Base-by-base conservation (phyloP, 2,113 vertebrate genomes). In the Archilochus colubris region DNA sequence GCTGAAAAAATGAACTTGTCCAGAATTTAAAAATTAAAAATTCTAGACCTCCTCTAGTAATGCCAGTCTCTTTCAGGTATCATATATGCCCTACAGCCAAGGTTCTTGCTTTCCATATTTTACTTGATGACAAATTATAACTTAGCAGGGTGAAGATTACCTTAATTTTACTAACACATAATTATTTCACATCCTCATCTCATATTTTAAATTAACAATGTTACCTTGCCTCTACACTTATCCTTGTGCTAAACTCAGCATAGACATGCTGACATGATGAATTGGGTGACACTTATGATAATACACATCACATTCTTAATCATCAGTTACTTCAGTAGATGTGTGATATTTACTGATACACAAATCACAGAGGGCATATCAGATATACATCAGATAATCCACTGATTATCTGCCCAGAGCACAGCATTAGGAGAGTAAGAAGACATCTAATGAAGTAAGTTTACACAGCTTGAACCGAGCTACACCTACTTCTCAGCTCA, bases 401-500 rank as follows among this genome's bases (percentile, higher is more conserved):
- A 40, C 10, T 40, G 40, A 13, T 40, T 40, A 40, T n/a, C 22
- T 63, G 24, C 22, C 33, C 17, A 58, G 30, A 28, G 33, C 20
- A 59, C 2, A 5, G 8, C 16, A 58, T 3, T 36, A 5, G 1
- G 2, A 77, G 9, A 70, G 43, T 21, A 89, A 78, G 22, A 0
- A 8, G 43, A 38, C 6, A 12, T 0, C 9, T 28, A 46, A 82
- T 28, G 7, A 85, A 38, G 3, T 9, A 50, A 54, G 7, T 25
- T 51, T 43, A 75, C 28, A 70, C 9, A 70, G n/a, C 5, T 44
- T 27, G 10, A 54, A 33, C 23, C 7, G 10, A 86, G 40, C 63
- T 53, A 64, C 12, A 4, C 9, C 5, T 10, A 43, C 24, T 31
- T 73, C 50, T 22, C 14, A 58, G 21, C 8, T 61, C 44, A 62